Evolutionary conservation across 2,797 vertebrate genomes (phyloP), one percentile per base, ranked within the genome.

Genomic region (Squalus acanthias): DNA sequence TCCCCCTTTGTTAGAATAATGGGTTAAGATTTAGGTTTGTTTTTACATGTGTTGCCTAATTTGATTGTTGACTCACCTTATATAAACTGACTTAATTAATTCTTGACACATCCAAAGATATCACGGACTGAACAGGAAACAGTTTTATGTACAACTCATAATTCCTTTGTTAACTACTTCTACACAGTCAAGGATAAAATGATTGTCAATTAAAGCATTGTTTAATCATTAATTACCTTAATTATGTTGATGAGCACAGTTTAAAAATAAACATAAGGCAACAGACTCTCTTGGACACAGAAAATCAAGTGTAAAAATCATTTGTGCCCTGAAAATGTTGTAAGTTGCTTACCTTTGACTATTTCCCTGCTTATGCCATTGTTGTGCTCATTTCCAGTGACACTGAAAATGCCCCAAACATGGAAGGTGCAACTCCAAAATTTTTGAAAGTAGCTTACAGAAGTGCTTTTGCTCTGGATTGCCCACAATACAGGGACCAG

Each of bases 261-360:
- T 92, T 92, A 92, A 92, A 92, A 92, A 92, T 92, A 92, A 92
- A 39, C 24, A 24, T 65, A 39, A 92, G 89, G 60, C 63, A 65
- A 39, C 17, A 92, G 60, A 39, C 33, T 9, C n/a, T n/a, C 26
- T 92, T 67, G 15, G 33, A 22, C 17, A 39, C 3, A 65, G 60
- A 46, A 93, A 69, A 5, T 69, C 33, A 46, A 69, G n/a, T 46
- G 20, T 53, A 24, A 46, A 46, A 50, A 17, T 26, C n/a, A 69
- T 67, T 46, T 24, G n/a, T 65, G 60, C 10, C 57, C 57, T 22
- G 39, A 29, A 46, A 69, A 69, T 7, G 15, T 46, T 93, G 17
- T 93, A 69, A 69, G n/a, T 67, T 69, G 3, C 33, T 33, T 24
- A 24, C n/a, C n/a, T 46, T 65, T 6, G n/a, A 46, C 39, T 46